Evolutionary conservation across 2,113 vertebrate species (phyloP).

Genomic region (Stictonetta naevosa): DNA sequence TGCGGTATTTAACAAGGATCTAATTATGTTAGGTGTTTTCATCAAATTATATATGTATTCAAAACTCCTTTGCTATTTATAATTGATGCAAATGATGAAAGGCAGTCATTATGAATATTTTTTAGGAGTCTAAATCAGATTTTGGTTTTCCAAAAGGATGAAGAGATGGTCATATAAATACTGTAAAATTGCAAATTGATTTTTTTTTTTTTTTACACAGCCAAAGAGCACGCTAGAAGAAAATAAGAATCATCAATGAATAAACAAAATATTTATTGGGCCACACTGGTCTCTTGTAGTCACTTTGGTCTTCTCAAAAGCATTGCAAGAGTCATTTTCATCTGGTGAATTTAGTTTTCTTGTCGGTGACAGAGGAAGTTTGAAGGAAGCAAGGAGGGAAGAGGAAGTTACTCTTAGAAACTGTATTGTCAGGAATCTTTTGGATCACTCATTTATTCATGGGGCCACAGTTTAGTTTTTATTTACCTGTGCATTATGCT

Average conservation of each 20-base stretch:
- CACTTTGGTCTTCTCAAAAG: not conserved
- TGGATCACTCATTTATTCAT: not conserved
- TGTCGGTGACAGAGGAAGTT: not conserved
- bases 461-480: not conserved
- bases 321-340: not conserved
- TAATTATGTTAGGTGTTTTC: constrained; percentile 10
- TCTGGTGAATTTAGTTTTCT: not conserved
- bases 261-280: not conserved
- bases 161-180: constrained; percentile 1
- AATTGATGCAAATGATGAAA: constrained; percentile 35
- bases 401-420: not conserved
- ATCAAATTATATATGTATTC: constrained; percentile 15
- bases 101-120: not conserved
- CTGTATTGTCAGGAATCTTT: not conserved
- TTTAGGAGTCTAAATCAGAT: constrained; percentile 14
- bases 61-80: not conserved
- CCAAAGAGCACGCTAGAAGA: not conserved
- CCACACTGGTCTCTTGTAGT: not conserved
- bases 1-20: constrained; percentile 5
- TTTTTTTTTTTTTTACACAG: not conserved
- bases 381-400: not conserved
- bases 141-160: constrained; percentile 21
- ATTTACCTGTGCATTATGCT: not conserved
- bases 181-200: not conserved
- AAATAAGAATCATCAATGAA: constrained; percentile 11